Percentiles rank a stretch among this genome's conserved stretches.
Conservation (phyloP, 2,888 invertebrate genomes). For the Latrodectus elegans region DNA sequence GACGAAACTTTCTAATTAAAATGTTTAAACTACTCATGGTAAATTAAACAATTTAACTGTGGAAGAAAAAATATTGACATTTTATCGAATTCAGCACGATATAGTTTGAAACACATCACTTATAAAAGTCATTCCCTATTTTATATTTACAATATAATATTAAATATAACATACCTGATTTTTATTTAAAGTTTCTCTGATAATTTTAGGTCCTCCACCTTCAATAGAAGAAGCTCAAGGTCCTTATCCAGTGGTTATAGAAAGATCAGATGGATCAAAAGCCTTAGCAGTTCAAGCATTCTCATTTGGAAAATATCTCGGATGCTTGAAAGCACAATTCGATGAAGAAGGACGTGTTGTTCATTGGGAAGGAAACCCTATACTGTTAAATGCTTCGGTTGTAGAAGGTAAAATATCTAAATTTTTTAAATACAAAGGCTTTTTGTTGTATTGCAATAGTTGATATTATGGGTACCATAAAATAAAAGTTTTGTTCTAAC, state of each 20-base stretch:
- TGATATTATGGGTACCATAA: neutral
- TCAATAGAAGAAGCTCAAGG: conserved; percentile 81
- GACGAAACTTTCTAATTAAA: too few relatives aligned
- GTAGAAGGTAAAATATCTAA: conserved; percentile 79
- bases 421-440: neutral
- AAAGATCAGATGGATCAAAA: conserved; percentile 76
- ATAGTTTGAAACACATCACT: too few relatives aligned
- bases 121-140: too few relatives aligned
- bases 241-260: conserved; percentile 85
- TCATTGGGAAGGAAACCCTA: conserved; percentile 81
- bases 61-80: too few relatives aligned
- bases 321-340: conserved; percentile 83
- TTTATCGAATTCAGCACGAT: too few relatives aligned
- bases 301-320: conserved; percentile 92
- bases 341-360: conserved; percentile 83
- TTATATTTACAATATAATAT: too few relatives aligned
- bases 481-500: neutral
- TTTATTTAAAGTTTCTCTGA: too few relatives aligned
- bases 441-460: too few relatives aligned
- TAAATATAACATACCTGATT: too few relatives aligned
- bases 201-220: conserved; percentile 78
- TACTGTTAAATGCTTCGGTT: conserved; percentile 81
- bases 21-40: too few relatives aligned
- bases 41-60: too few relatives aligned
- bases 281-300: conserved; percentile 88